Percentiles rank a stretch among this genome's conserved stretches.
Evolutionary conservation across 1,140 invertebrate genomes (phyloP).

Genomic region (Notospermus geniculatus): DNA sequence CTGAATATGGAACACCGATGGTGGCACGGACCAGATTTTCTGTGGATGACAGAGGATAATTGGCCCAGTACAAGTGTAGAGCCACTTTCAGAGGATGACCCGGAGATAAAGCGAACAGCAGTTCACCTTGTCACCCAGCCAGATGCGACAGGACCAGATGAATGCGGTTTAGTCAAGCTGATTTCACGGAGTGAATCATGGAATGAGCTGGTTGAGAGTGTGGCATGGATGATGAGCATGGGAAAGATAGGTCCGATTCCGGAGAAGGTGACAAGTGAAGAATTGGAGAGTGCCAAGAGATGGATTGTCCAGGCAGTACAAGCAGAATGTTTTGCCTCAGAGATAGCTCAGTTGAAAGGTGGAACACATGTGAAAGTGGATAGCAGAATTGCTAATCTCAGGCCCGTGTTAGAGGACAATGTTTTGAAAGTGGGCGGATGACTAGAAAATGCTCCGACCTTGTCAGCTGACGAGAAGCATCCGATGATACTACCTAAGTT

Average conservation of each 20-base stretch:
- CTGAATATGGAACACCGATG: background rate
- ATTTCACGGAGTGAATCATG: background rate
- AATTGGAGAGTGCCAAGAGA: background rate
- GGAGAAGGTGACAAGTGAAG: background rate
- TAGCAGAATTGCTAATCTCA: background rate
- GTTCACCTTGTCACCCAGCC: too few relatives aligned
- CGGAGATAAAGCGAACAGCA: too few relatives aligned
- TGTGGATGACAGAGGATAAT: background rate
- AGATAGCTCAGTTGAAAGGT: background rate
- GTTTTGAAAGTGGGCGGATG: background rate
- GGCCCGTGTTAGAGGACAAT: background rate
- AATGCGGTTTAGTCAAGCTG: background rate
- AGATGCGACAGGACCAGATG: too few relatives aligned
- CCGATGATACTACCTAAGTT: constrained; percentile 6
- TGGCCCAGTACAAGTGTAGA: background rate
- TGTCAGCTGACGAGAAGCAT: constrained; percentile 1
- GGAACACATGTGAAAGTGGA: too few relatives aligned
- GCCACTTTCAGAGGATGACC: background rate
- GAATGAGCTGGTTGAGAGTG: background rate
- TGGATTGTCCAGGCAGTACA: background rate
- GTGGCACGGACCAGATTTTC: background rate
- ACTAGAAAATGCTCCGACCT: background rate
- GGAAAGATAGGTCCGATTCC: too few relatives aligned
- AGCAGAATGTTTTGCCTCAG: background rate
- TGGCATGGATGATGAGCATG: background rate